These are phyloP conservation scores for Punctoribates punctum DNA, from an alignment of 2,888 invertebrate genomes.

Conservation along the genomic window DNA sequence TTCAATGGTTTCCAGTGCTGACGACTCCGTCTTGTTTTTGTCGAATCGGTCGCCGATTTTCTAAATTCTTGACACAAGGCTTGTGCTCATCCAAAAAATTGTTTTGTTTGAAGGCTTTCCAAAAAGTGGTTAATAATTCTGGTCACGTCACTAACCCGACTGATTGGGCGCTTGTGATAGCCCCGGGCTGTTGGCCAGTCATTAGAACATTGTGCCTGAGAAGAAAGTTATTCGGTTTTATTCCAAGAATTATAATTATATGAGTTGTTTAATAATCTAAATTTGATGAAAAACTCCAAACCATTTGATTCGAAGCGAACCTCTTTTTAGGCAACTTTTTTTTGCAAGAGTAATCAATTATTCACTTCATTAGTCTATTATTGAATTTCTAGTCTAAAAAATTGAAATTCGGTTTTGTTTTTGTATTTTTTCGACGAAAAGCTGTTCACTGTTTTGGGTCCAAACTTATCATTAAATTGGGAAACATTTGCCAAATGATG, in stretches of 20 bases:
- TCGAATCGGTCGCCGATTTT: background rate
- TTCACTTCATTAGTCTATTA: too few species aligned
- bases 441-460: background rate
- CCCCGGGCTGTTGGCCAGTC: slow-evolving; percentile 15
- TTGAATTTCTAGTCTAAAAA: too few species aligned
- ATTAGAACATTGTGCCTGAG: background rate
- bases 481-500: slow-evolving; percentile 16
- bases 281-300: too few species aligned
- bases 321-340: too few species aligned
- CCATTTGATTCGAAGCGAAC: too few species aligned
- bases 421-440: background rate
- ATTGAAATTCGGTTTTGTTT: background rate
- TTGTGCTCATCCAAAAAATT: background rate
- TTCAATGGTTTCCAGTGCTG: background rate
- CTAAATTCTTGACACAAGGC: slow-evolving; percentile 4
- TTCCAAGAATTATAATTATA: too few species aligned
- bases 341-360: too few species aligned
- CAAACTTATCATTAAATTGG: slow-evolving; percentile 14
- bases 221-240: too few species aligned
- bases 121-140: slow-evolving; percentile 9
- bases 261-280: too few species aligned
- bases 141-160: slow-evolving; percentile 26
- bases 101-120: background rate
- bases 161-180: slow-evolving; percentile 3
- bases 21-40: background rate